Evolutionary conservation across 2,113 vertebrate species (phyloP).

Genomic region (Sturnira hondurensis): DNA sequence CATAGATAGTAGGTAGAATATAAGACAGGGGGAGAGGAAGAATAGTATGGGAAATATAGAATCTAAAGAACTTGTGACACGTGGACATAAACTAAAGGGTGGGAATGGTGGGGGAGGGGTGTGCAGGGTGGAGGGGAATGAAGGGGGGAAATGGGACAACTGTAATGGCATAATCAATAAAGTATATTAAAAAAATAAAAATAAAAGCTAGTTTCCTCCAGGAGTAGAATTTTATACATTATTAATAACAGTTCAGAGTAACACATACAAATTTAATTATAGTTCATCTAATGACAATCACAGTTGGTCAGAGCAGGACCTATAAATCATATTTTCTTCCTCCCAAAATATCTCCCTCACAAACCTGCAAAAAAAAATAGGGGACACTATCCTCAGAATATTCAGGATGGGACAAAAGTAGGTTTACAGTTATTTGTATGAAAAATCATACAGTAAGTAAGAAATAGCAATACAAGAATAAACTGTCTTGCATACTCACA

Average conservation of each 20-base stretch:
- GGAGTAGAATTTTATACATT: not conserved
- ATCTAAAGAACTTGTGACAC: too few relatives aligned
- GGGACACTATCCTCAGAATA: not conserved
- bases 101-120: too few relatives aligned
- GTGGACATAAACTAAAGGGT: too few relatives aligned
- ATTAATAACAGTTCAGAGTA: not conserved
- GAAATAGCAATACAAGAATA: not conserved
- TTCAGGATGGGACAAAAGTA: not conserved
- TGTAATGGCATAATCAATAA: too few relatives aligned
- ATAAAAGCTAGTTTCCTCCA: not conserved
- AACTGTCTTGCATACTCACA: not conserved
- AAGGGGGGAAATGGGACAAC: too few relatives aligned
- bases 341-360: not conserved
- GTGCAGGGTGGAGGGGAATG: too few relatives aligned
- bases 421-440: not conserved
- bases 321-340: not conserved
- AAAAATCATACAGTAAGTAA: not conserved
- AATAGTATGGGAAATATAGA: too few relatives aligned
- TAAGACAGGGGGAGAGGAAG: too few relatives aligned
- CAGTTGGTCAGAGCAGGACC: not conserved
- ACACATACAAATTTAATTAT: not conserved
- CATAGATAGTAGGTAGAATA: too few relatives aligned
- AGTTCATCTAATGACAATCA: not conserved
- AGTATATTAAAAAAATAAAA: too few relatives aligned
- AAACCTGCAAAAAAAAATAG: not conserved